These are phyloP conservation scores for Hemaris fuciformis DNA, from an alignment of 2,888 invertebrate genomes.

Conservation along the genomic window DNA sequence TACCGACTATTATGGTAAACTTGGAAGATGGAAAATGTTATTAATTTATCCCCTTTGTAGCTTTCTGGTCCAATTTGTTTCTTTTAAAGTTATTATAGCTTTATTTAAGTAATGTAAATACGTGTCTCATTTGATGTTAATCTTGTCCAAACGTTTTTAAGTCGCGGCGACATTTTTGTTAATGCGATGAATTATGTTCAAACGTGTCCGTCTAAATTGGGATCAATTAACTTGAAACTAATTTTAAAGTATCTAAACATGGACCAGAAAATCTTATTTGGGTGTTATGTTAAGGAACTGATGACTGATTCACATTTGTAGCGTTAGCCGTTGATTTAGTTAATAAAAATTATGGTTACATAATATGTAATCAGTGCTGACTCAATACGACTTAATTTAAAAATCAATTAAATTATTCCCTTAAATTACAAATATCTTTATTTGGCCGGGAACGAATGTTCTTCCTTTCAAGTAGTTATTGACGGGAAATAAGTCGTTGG, in stretches of 20 bases:
- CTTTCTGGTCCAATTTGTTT: neutral
- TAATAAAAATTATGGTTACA: neutral
- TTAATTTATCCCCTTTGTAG: neutral
- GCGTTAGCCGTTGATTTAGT: slow-evolving; percentile 8
- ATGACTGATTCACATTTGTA: slow-evolving; percentile 46
- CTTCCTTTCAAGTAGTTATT: slow-evolving; percentile 1
- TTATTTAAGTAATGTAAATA: neutral
- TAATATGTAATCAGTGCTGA: neutral
- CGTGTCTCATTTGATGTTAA: neutral
- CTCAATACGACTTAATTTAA: neutral
- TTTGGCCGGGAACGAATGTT: neutral
- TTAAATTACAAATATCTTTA: neutral
- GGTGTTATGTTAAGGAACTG: slow-evolving; percentile 38
- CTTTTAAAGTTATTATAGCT: neutral
- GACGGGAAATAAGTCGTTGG: slow-evolving; percentile 3
- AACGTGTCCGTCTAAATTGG: slow-evolving; percentile 42
- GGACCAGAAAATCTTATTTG: slow-evolving; percentile 34
- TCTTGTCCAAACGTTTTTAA: slow-evolving; percentile 24
- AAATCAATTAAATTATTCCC: neutral
- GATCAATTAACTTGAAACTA: slow-evolving; percentile 52
- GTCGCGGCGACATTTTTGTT: slow-evolving; percentile 44
- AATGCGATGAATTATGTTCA: slow-evolving; percentile 48
- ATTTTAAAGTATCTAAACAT: slow-evolving; percentile 46
- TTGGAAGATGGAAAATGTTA: neutral
- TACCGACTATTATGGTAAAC: slow-evolving; percentile 44